Evolutionary conservation across 2,888 invertebrate species (phyloP), one percentile per base, ranked within the genome.

Genomic region (Ectemnius continuus): DNA sequence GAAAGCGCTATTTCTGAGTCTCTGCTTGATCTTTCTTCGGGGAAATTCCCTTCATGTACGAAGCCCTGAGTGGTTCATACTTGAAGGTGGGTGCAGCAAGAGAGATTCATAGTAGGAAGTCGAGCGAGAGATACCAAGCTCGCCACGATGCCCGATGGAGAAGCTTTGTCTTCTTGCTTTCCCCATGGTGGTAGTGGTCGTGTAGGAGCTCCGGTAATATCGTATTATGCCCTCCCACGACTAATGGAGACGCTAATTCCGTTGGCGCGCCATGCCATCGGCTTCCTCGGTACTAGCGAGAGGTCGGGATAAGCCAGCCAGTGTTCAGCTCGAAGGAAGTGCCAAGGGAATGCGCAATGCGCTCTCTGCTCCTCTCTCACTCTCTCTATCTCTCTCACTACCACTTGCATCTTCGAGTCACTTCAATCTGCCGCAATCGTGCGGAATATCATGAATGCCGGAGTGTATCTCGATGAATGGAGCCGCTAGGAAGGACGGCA

Each of bases 231-330:
- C 83, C 81, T 52, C n/a, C 78, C 81, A 75, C 84, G 84, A 85
- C 88, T 88, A 88, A 89, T 88, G 88, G 88, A 88, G 88, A 88
- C 85, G 88, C 87, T 88, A 88, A 88, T 88, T 88, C 86, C 83
- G 80, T 84, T 82, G 83, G 80, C 83, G 75, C 73, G 77, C 79
- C 78, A 78, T 75, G 81, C 75, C 78, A 78, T 73, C 82, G 75
- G 81, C 78, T 80, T 84, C 79, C 80, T 79, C 76, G 77, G 64
- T 76, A 78, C 72, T 75, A 74, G 76, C 74, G 66, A 72, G 36
- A 6, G 76, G 66, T 77, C 71, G 76, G 36, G 79, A 64, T 70
- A 69, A 59, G 63, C 23, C 48, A 72, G 70, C 68, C 63, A 76
- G 60, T 36, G 60, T 67, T 73, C 63, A 70, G 47, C 72, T 20